These are phyloP conservation scores for Herpetotheres cachinnans DNA, from an alignment of 2,113 vertebrate genomes.

Conservation along the genomic window DNA sequence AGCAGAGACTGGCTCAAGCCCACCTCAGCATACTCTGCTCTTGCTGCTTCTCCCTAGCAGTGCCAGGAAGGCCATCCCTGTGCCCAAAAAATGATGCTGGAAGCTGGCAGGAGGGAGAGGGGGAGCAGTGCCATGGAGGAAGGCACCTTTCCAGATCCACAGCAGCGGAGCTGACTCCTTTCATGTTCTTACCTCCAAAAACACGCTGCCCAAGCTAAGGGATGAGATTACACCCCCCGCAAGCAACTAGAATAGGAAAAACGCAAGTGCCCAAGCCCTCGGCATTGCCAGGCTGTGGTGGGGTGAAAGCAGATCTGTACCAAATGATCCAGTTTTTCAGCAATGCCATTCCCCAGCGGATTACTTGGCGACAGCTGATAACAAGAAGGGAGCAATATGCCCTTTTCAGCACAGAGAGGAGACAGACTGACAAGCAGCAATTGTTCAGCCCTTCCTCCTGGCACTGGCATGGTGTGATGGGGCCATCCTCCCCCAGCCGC, in stretches of 20 bases:
- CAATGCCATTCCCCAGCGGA: fast-evolving
- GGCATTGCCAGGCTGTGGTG: fast-evolving
- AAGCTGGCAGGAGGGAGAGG: background rate
- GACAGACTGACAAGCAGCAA: background rate
- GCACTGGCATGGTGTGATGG: background rate
- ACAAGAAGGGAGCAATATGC: background rate
- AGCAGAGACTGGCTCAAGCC: background rate
- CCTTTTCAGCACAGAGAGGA: background rate
- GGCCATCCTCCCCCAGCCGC: fast-evolving
- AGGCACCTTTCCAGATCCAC: background rate
- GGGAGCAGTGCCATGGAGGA: background rate
- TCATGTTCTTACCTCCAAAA: background rate
- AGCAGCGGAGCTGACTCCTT: background rate
- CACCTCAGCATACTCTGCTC: background rate
- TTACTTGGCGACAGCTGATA: background rate
- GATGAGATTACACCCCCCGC: background rate
- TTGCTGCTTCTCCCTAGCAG: background rate
- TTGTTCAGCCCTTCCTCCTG: conserved; percentile 9
- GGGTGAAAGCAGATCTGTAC: background rate
- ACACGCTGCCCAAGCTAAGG: background rate
- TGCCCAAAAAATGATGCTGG: background rate
- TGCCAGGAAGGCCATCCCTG: background rate
- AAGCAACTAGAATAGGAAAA: background rate
- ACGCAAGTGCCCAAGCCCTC: background rate
- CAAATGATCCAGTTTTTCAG: background rate